These are phyloP conservation scores for Leptinotarsa undecemlineata DNA, from an alignment of 1,140 invertebrate species.

Conservation along the genomic window DNA sequence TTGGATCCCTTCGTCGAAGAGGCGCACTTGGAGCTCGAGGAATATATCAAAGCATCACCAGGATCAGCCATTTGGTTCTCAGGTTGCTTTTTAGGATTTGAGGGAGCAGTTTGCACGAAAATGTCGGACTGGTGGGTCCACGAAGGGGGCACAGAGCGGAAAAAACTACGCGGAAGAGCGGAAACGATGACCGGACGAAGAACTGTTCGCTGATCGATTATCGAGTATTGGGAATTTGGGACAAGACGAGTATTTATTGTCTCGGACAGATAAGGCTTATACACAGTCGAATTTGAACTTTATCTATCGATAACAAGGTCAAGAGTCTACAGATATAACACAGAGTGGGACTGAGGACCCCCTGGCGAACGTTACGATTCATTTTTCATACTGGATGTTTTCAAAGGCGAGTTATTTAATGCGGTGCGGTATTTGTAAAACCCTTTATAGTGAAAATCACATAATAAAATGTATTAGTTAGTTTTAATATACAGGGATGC, in stretches of 20 bases:
- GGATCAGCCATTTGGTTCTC: constrained; percentile 49
- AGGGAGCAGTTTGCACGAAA: constrained; percentile 19
- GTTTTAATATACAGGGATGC: too few species aligned
- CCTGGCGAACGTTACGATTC: not conserved
- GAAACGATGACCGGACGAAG: not conserved
- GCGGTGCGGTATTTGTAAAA: too few species aligned
- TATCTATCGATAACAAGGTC: constrained; percentile 15
- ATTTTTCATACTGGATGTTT: too few species aligned
- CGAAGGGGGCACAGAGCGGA: not conserved
- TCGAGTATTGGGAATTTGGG: not conserved
- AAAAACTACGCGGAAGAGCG: not conserved
- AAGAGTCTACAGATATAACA: constrained; percentile 3
- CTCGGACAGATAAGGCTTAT: not conserved
- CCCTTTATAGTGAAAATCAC: too few species aligned
- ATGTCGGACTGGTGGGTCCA: not conserved
- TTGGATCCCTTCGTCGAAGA: constrained; percentile 21
- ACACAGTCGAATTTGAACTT: constrained; percentile 10
- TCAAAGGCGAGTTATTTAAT: too few species aligned
- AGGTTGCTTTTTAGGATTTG: constrained; percentile 18
- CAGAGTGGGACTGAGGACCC: not conserved
- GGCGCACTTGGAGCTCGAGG: constrained; percentile 18
- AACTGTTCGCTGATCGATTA: not conserved
- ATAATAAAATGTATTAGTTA: too few species aligned
- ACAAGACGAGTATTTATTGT: constrained; percentile 4
- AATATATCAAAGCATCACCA: constrained; percentile 41